These are phyloP conservation scores for Callipepla californica DNA, from an alignment of 2,113 vertebrate genomes.

Conservation along the genomic window DNA sequence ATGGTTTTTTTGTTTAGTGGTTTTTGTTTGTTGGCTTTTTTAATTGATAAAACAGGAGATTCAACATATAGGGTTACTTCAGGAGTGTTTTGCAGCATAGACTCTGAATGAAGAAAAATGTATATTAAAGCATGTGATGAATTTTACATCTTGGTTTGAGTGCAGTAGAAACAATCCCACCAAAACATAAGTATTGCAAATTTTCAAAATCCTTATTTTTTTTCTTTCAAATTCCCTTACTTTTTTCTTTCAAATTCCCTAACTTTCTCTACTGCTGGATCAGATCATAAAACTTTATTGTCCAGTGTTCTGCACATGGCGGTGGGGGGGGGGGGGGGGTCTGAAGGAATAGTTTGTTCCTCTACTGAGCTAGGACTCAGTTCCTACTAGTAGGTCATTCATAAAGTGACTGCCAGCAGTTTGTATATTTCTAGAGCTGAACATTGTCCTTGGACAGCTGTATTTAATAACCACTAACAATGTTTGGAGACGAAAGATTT, in stretches of 20 bases:
- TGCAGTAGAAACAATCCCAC: neutral
- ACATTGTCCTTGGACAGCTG: neutral
- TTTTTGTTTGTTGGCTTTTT: neutral
- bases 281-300: neutral
- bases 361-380: neutral
- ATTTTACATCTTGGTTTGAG: neutral
- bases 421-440: neutral
- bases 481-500: neutral
- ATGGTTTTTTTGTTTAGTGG: neutral
- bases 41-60: neutral
- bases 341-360: neutral
- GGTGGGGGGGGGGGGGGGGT: rapidly evolving
- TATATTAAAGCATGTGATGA: neutral
- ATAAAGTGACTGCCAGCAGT: neutral
- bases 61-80: neutral
- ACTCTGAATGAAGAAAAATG: neutral
- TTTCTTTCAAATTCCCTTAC: too few species aligned
- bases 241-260: neutral
- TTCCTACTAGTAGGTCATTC: neutral
- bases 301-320: neutral
- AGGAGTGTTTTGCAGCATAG: neutral
- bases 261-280: neutral
- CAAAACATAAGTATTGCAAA: neutral
- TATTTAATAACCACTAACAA: neutral
- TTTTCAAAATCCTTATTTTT: neutral